phyloP scores from a whole-genome alignment of 2,888 invertebrate species.

The Leptinotarsa juncta region DNA sequence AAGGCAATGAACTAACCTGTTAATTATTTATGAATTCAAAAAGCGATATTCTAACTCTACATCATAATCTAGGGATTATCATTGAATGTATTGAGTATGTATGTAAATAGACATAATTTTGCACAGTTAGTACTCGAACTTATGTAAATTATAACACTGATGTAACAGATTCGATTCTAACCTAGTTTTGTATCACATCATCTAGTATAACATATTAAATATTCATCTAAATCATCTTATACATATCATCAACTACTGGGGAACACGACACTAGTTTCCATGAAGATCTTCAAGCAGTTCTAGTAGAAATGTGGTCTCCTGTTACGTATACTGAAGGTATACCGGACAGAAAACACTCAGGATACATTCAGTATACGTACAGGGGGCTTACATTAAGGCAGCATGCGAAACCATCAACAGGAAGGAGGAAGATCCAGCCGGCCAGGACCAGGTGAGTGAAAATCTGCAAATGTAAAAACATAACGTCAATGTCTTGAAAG shows the following conservation, averaged over 20 bases:
- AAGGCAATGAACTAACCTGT: not conserved
- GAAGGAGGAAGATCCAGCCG: conserved; percentile 22
- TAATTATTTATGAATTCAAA: not conserved
- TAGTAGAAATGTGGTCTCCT: conserved; percentile 89
- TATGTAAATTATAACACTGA: not conserved
- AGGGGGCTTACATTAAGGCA: conserved; percentile 81
- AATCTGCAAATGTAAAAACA: conserved; percentile 30
- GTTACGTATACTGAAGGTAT: conserved; percentile 99
- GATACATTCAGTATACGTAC: conserved; percentile 99
- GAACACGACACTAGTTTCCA: not conserved
- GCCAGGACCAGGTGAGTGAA: conserved; percentile 22
- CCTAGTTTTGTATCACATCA: not conserved
- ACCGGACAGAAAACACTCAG: conserved; percentile 98
- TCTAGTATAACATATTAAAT: no score
- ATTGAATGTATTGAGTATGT: not conserved
- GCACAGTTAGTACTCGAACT: not conserved
- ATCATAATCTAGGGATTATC: not conserved
- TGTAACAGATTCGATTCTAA: not conserved
- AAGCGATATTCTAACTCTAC: not conserved
- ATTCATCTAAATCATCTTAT: no score
- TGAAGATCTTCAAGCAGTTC: conserved; percentile 20
- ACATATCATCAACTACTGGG: not conserved
- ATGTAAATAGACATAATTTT: not conserved
- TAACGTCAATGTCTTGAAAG: not conserved
- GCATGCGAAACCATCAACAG: conserved; percentile 39